Evolutionary conservation across 2,113 vertebrate species (phyloP), one percentile per base, ranked within the genome.

Genomic region (Turdus rufiventris): DNA sequence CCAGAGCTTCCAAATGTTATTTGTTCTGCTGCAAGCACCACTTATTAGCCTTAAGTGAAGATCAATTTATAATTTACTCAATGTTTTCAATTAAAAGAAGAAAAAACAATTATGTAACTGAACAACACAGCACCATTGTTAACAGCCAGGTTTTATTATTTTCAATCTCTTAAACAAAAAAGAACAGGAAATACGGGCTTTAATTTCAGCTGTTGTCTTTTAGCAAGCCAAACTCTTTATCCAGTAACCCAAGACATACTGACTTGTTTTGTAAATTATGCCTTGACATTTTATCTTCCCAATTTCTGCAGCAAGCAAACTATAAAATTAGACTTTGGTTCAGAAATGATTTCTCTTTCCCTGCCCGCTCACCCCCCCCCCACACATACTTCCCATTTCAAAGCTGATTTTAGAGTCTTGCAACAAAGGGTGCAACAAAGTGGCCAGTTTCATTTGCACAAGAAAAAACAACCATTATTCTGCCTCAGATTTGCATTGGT

Each of bases 331-430:
- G 45, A 14, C 42, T 89, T 14, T 50, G 28, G 5, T 73, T 87
- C 62, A 82, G 65, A 73, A 92, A 24, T 7, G 6, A 19, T 48
- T 75, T 74, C 29, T 76, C n/a, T 18, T 70, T 79, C 31, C 12
- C 28, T 5, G 1, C 8, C 19, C 0, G 0, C 6, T 40, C 33
- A 38, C 25, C 34, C 6, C 3, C 45, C 21, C 14, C 9, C 45
- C 16, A 73, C 20, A 65, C 0, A 1, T 9, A 47, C 29, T 61
- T 85, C 31, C 28, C 50, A 57, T 42, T 95, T 88, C 8, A 15
- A 93, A 88, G 25, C 6, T 82, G 38, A 81, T 87, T 78, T 93
- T n/a, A 89, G 18, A 58, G 26, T 76, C 57, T 62, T 71, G 28
- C 42, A 62, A 68, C 17, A 73, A 20, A 53, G 19, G n/a, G 10